These are phyloP conservation scores for Automeris io DNA, from an alignment of 2,888 invertebrate species.

Conservation along the genomic window DNA sequence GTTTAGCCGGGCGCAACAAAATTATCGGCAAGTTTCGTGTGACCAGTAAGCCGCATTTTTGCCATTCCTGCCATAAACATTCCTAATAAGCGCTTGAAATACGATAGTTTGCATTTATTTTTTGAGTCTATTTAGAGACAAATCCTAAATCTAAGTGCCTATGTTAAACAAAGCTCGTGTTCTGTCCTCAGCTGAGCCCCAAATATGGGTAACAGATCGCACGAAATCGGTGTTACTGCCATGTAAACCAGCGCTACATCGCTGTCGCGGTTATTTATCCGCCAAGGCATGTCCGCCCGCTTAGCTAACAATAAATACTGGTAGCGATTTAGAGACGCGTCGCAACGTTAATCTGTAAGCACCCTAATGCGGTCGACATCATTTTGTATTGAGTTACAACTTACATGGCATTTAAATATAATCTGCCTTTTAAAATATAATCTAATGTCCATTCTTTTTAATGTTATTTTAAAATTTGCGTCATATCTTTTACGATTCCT, in stretches of 20 bases:
- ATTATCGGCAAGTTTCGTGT: too few relatives aligned
- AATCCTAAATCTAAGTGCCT: not conserved
- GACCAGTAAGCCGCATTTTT: too few relatives aligned
- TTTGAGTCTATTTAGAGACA: too few relatives aligned
- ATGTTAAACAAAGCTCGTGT: constrained; percentile 5
- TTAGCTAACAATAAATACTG: constrained; percentile 41
- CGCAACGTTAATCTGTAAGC: constrained; percentile 10
- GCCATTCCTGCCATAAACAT: too few relatives aligned
- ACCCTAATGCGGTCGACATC: constrained; percentile 6
- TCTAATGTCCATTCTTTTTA: too few relatives aligned
- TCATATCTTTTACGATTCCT: too few relatives aligned
- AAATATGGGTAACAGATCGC: constrained; percentile 6
- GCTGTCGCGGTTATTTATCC: constrained; percentile 16
- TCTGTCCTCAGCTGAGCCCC: constrained; percentile 4
- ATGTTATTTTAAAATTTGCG: too few relatives aligned
- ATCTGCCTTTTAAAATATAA: not conserved
- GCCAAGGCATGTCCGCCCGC: constrained; percentile 19
- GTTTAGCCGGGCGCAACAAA: too few relatives aligned
- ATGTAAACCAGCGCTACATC: constrained; percentile 10
- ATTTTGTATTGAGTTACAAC: constrained; percentile 5
- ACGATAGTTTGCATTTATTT: too few relatives aligned
- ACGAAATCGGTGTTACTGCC: constrained; percentile 10
- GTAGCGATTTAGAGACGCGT: constrained; percentile 40
- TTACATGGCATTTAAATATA: not conserved
- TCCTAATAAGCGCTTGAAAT: too few relatives aligned